Conservation (phyloP, 2,113 vertebrate species). For the Phrynosoma platyrhinos region DNA sequence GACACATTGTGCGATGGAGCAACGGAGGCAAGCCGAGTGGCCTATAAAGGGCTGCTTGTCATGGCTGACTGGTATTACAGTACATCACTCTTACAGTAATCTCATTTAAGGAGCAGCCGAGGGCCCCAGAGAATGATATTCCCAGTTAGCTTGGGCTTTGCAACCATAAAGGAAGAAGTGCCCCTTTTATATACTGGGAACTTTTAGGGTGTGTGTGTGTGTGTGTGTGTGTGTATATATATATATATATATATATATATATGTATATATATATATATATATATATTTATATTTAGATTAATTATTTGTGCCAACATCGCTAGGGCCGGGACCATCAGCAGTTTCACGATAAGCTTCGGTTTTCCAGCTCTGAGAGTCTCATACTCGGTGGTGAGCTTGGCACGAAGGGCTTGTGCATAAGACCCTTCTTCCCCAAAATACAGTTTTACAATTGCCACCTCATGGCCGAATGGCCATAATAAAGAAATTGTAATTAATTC, state of each 20-base stretch:
- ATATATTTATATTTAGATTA: too few relatives aligned
- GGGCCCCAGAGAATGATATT: constrained; percentile 76
- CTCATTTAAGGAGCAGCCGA: constrained; percentile 80
- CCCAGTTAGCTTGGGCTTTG: constrained; percentile 83
- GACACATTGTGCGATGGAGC: constrained; percentile 77
- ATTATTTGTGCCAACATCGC: constrained; percentile 33
- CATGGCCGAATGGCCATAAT: too few relatives aligned
- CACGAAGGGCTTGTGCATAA: background rate
- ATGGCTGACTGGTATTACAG: constrained; percentile 62
- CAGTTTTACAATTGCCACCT: accelerated
- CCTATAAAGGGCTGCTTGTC: constrained; percentile 84
- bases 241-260: too few relatives aligned
- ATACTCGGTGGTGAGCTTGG: background rate
- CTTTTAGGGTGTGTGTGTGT: constrained; percentile 72
- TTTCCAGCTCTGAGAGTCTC: constrained; percentile 18
- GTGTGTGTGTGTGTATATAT: too few relatives aligned
- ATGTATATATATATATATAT: too few relatives aligned
- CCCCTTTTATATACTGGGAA: constrained; percentile 79
- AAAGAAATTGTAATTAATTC: background rate
- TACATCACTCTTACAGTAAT: constrained; percentile 80
- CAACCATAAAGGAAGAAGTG: constrained; percentile 80
- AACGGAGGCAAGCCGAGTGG: constrained; percentile 84
- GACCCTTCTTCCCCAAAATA: constrained; percentile 20
- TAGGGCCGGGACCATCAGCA: constrained; percentile 63
- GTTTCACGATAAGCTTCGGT: background rate